Evolutionary conservation across 1,140 invertebrate species (phyloP), one percentile per base, ranked within the genome.

Genomic region (Arion vulgaris): DNA sequence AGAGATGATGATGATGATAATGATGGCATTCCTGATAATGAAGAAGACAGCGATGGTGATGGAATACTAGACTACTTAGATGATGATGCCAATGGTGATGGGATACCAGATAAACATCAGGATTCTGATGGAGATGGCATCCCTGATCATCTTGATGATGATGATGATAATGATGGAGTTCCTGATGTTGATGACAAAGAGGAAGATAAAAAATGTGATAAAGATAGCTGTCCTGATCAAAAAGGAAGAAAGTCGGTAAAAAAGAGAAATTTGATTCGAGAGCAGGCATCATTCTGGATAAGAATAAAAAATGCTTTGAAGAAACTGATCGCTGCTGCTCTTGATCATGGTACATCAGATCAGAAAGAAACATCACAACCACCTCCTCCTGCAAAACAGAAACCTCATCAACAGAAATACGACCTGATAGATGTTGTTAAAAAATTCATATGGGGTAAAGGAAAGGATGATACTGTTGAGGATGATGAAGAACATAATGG

Each of bases 1-100:
- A 45, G 86, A 36, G 89, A 91, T 66, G 77, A 88, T 28, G 90
- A 92, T 83, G 88, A 82, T 62, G 89, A 92, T 82, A 87, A 87
- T 71, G 89, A 91, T 84, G 90, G 88, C 26, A 89, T 91, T 41
- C 86, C 88, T 15, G 88, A 91, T 69, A 76, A 85, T 32, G 81
- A 89, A 32, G 82, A 88, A 69, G 84, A 89, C 79, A 83, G 82
- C 39, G 86, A 89, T 85, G 88, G 87, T 41, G 89, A 89, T 80
- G 89, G 87, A 1, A 88, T 88, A 57, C 87, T 87, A 11, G 87
- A 90, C 81, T 82, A 90, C 74, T 38, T 86, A 45, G 87, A 90
- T 32, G 81, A 87, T 57, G 91, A 92, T 85, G 87, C 75, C 66
- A 88, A 90, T 83, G 84, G 85, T 41, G 91, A 91, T 75, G 91